These are phyloP conservation scores for Paradisaea rubra DNA, from an alignment of 2,113 vertebrate species.

Conservation along the genomic window DNA sequence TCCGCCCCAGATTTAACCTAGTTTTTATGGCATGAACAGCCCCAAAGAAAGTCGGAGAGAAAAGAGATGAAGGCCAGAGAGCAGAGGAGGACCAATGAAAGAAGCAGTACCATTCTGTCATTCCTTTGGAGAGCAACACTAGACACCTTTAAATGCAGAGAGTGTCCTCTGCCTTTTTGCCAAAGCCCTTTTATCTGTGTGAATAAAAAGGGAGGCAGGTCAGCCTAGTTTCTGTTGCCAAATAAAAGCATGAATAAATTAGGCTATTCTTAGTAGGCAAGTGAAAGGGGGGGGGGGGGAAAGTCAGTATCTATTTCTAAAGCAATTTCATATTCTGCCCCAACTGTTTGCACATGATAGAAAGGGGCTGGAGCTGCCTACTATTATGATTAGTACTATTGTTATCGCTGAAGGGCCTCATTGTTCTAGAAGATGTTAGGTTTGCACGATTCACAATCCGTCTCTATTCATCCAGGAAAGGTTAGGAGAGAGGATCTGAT, in stretches of 20 bases:
- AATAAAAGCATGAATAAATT: constrained; percentile 69
- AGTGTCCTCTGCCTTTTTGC: constrained; percentile 48
- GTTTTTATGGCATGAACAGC: constrained; percentile 63
- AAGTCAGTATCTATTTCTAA: constrained; percentile 64
- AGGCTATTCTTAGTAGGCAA: constrained; percentile 71
- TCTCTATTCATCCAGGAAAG: constrained; percentile 58
- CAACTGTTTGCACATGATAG: constrained; percentile 62
- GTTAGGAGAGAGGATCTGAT: constrained; percentile 53
- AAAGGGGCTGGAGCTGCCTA: constrained; percentile 61
- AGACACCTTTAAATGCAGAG: constrained; percentile 58
- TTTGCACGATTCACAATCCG: constrained; percentile 48
- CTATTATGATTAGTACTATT: constrained; percentile 60
- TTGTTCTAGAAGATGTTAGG: constrained; percentile 64
- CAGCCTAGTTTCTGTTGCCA: constrained; percentile 56
- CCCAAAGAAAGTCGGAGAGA: constrained; percentile 65
- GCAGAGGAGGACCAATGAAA: constrained; percentile 61
- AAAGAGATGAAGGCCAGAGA: constrained; percentile 52
- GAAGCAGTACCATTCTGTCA: constrained; percentile 65
- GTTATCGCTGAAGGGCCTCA: constrained; percentile 50
- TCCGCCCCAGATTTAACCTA: constrained; percentile 67
- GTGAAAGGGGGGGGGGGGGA: constrained; percentile 28
- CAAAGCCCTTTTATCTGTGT: constrained; percentile 47
- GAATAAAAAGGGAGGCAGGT: constrained; percentile 57
- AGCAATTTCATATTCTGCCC: constrained; percentile 64
- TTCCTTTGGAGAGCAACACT: constrained; percentile 65